Evolutionary conservation across 2,797 vertebrate species (phyloP), one percentile per base, ranked within the genome.

Genomic region (Oreochromis grahami): DNA sequence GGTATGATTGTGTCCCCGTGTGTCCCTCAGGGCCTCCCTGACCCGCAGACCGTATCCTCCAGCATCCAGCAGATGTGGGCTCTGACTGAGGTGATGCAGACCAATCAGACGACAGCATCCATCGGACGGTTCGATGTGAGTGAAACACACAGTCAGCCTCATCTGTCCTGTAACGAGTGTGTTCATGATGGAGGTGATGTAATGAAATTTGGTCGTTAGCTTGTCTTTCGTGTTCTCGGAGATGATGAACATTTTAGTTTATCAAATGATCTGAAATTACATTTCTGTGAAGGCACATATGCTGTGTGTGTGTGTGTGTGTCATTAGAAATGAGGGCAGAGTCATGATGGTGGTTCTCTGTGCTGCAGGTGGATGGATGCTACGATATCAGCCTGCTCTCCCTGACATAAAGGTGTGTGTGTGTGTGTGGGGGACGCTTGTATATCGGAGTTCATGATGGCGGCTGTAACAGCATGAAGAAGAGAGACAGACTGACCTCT

Each of bases 31-130:
- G 97, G 96, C 56, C 96, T 99, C 76, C 98, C 98, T 0, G 97
- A 99, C 89, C 97, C 98, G 0, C 95, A 96, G 90, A 96, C 95
- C 1, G 97, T 99, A 3, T 99, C 98, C 0, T 97, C 97, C 1
- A 97, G 98, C 72, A 96, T 98, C 36, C 98, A 99, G 95, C 98
- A 98, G 90, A 99, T 99, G 98, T 99, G 98, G 98, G 97, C 97
- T 34, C 95, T 99, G 91, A 99, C 98, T 0, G 98, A 99, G 90
- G 97, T 99, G 92, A 98, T 98, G 96, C 97, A 97, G 86, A 97
- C 96, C 91, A 98, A 95, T 92, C 97, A 97, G 89, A 97, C 96
- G 3, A 95, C 96, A 0, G 94, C 97, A 5, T 97, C 97, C 78
- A 97, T 99, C 0, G 98, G 98, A 77, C 97, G 98, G 14, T 99